phyloP scores from a whole-genome alignment of 2,888 invertebrate species.

The Adineta ricciae region DNA sequence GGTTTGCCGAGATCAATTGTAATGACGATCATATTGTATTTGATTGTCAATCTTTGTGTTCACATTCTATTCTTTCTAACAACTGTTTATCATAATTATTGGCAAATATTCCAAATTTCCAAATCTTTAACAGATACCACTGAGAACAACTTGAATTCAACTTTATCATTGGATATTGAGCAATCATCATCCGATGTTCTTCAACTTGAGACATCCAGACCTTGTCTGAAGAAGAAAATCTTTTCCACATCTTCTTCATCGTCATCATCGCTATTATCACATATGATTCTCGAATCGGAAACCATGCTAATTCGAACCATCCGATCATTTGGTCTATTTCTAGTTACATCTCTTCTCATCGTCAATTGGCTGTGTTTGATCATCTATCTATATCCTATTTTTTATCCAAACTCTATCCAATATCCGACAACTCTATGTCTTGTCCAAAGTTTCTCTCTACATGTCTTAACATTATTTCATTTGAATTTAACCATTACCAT shows the following conservation, averaged over 20 bases:
- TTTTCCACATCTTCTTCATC: not conserved
- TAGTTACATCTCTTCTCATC: not conserved
- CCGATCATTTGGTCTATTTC: not conserved
- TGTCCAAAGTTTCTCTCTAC: not conserved
- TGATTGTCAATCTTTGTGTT: not conserved
- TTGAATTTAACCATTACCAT: not conserved
- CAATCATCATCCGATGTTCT: not conserved
- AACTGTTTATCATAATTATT: not conserved
- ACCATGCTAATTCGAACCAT: not conserved
- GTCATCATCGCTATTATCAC: not conserved
- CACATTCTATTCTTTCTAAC: not conserved
- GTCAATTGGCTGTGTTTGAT: not conserved
- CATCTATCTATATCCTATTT: not conserved
- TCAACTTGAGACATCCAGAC: not conserved
- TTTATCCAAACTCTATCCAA: not conserved
- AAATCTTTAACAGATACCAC: not conserved
- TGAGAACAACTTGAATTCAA: not conserved
- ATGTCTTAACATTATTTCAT: not conserved
- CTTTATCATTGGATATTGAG: not conserved
- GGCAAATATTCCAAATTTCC: not conserved
- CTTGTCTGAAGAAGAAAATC: not conserved
- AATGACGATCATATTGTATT: not conserved
- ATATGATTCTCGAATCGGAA: not conserved
- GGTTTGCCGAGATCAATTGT: not conserved
- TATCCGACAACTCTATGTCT: not conserved